Base-by-base conservation (phyloP, 2,797 vertebrate species). In the Semotilus atromaculatus region DNA sequence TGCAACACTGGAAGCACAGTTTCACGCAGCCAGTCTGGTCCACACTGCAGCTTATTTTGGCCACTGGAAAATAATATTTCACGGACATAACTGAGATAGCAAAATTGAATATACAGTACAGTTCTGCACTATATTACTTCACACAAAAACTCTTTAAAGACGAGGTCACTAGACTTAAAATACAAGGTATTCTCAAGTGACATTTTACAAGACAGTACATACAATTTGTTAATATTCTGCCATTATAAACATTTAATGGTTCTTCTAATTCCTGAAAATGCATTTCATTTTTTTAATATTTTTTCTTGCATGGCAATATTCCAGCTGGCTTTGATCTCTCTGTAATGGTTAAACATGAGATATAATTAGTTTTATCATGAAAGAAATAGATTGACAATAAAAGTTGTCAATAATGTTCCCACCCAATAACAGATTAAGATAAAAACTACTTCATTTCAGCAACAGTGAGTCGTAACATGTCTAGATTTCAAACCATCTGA, bases 401-500 rank as follows among this genome's bases (percentile, higher is more conserved):
- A 53, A 53, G 18, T 21, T 3, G 40, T 11, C 10, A 11, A 43
- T 43, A 43, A 43, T 43, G 40, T 43, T 43, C 51, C 19, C 51
- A 53, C 0, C 51, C 3, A 21, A 53, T 53, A 53, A 53, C 51
- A 53, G 51, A 13, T 11, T 43, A 11, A 40, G 40, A 2, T 40
- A 40, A 40, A 40, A 40, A 40, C 40, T 0, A 40, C 7, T 9
- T 40, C 0, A 48, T 48, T 5, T 48, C 45, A 48, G 5, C 45
- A 48, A 48, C 14, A 38, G 8, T 38, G 9, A 38, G 7, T 0
- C 7, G 81, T 51, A 66, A 43, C 62, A 58, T n/a, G 23, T n/a
- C 55, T 58, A n/a, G 9, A 77, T 84, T 60, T 79, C 43, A 75
- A 75, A 82, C 53, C 68, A 76, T 70, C 43, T 23, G 7, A 60